phyloP scores from a whole-genome alignment of 2,797 vertebrate species.

The Channallabes apus region DNA sequence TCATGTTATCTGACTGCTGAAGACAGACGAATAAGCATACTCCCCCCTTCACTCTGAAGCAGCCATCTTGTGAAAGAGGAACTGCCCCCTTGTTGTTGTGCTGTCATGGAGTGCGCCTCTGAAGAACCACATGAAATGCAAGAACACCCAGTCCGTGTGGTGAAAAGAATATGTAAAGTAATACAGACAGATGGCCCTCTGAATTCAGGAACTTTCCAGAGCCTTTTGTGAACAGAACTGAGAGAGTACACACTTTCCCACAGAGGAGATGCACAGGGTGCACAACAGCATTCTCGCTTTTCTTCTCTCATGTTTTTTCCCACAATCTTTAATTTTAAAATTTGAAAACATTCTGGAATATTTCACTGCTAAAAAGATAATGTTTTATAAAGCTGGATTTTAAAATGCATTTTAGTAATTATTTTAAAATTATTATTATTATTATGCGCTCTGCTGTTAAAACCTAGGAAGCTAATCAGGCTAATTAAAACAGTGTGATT shows the following conservation, averaged over 20 bases:
- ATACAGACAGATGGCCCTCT: slow-evolving; percentile 81
- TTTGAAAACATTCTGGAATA: background rate
- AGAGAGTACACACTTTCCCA: slow-evolving; percentile 74
- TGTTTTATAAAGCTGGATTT: background rate
- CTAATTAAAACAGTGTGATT: slow-evolving; percentile 3
- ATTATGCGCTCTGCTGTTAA: background rate
- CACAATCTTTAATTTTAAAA: slow-evolving; percentile 27
- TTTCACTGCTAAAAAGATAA: background rate
- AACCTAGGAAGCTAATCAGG: background rate
- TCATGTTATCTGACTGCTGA: slow-evolving; percentile 1
- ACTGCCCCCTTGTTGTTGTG: slow-evolving; percentile 64
- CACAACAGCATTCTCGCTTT: slow-evolving; percentile 5
- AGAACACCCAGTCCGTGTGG: slow-evolving; percentile 71
- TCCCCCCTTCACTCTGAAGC: slow-evolving; percentile 51
- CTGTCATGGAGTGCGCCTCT: slow-evolving; percentile 64
- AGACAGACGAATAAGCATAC: slow-evolving; percentile 19
- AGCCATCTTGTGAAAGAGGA: slow-evolving; percentile 73
- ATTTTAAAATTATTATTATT: no score
- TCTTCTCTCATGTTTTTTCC: slow-evolving; percentile 2
- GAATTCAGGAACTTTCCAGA: slow-evolving; percentile 78
- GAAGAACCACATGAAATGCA: slow-evolving; percentile 71
- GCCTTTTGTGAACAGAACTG: slow-evolving; percentile 73
- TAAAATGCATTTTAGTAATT: background rate
- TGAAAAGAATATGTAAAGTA: slow-evolving; percentile 83
- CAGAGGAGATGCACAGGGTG: slow-evolving; percentile 63